Percentiles rank a stretch among this genome's conserved stretches.
phyloP scores from a whole-genome alignment of 1,140 invertebrate species.

The Grapholita molesta region DNA sequence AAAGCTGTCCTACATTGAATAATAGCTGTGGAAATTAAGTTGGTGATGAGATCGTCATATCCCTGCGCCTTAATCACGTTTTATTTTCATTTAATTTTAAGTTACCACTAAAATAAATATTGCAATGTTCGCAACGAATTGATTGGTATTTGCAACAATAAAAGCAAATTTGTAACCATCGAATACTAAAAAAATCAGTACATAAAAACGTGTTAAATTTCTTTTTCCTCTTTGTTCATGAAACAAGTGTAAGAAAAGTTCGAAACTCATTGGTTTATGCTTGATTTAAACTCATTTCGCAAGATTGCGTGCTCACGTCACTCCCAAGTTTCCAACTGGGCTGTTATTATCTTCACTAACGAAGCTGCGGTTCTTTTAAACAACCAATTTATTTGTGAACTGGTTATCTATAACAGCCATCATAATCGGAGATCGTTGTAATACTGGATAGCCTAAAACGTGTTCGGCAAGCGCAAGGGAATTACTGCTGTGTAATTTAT shows the following conservation, averaged over 20 bases:
- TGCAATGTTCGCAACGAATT: too few species aligned
- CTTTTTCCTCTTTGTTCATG: not conserved
- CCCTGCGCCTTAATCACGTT: too few species aligned
- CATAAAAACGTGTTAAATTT: not conserved
- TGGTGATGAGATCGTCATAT: too few species aligned
- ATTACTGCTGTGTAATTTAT: not conserved
- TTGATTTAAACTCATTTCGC: conserved; percentile 13
- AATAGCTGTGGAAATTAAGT: too few species aligned
- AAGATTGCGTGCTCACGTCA: conserved; percentile 15
- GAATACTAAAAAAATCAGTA: not conserved
- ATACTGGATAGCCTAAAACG: not conserved
- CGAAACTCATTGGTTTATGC: conserved; percentile 17
- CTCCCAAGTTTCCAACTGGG: not conserved
- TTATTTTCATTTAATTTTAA: too few species aligned
- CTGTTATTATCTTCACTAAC: not conserved
- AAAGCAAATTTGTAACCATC: too few species aligned
- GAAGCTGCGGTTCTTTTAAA: not conserved
- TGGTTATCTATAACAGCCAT: not conserved
- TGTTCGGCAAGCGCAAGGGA: not conserved
- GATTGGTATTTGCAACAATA: too few species aligned
- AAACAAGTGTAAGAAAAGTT: conserved; percentile 1
- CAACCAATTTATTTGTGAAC: not conserved
- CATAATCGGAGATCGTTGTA: not conserved
- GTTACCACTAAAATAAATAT: too few species aligned
- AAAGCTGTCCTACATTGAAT: too few species aligned